Conservation (phyloP, 2,888 invertebrate species). For the Caenorhabditis sp. region DNA sequence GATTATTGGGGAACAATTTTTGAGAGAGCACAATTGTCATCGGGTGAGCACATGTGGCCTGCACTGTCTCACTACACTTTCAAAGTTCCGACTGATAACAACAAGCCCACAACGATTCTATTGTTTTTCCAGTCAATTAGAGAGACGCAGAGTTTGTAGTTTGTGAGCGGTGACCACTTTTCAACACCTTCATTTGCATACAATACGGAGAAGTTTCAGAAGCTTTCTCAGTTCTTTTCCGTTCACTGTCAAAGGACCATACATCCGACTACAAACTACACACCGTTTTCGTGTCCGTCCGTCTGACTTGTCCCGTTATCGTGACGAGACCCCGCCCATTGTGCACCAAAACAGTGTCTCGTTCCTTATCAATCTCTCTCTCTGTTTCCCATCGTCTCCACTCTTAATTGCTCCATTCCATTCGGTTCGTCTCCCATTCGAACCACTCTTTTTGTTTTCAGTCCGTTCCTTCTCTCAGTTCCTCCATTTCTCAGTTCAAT, state of each 20-base stretch:
- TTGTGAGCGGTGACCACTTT: constrained; percentile 1
- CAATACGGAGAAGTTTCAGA: too few species aligned
- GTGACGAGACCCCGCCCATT: constrained; percentile 30
- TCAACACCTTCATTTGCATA: too few species aligned
- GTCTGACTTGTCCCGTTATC: constrained; percentile 26
- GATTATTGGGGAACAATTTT: too few species aligned
- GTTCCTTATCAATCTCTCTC: constrained; percentile 17
- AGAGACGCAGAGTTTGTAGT: too few species aligned
- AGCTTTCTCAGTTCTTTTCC: not conserved
- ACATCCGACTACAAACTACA: constrained; percentile 35
- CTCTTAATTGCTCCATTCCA: constrained; percentile 14
- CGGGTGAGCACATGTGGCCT: too few species aligned
- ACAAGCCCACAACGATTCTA: too few species aligned
- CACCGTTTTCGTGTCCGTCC: not conserved
- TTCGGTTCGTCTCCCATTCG: constrained; percentile 3
- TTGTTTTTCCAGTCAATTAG: too few species aligned
- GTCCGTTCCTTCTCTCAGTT: not conserved
- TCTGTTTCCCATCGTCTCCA: not conserved
- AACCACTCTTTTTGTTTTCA: not conserved
- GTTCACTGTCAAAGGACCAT: not conserved
- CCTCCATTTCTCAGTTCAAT: too few species aligned
- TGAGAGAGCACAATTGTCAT: too few species aligned
- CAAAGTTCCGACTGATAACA: too few species aligned
- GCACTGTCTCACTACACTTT: too few species aligned
- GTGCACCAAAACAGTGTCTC: constrained; percentile 44